Base-by-base conservation (phyloP, 2,888 invertebrate genomes). In the Dendrolimus houi region DNA sequence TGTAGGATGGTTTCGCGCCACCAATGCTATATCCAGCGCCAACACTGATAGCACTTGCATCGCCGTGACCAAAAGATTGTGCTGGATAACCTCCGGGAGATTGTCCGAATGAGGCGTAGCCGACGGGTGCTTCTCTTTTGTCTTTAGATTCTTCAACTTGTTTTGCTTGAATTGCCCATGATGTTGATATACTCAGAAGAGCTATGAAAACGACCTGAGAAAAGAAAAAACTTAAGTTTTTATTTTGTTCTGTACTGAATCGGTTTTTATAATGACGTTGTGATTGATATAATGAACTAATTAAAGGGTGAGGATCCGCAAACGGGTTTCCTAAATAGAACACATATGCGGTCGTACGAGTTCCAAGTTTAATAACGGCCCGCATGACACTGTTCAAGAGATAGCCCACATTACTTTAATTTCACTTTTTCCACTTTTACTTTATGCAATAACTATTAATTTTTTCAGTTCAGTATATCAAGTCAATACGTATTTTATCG, bases 1-100 rank as follows among this genome's bases (percentile, higher is more conserved):
- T 78, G 68, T 72, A 86, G 60, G 66, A 74, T 12, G 85, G 86
- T 59, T 88, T 88, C 2, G 76, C 81, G 56, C 88, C 89, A 13
- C 90, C 90, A 52, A 90, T 77, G 66, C 87, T 90, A 72, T 90
- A 90, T 14, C 90, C 90, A 8, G 90, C 90, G 9, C 90, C 89
- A 40, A 90, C 75, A 62, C 85, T 90, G 64, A 90, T 82, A 17
- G 90, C 73, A 61, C 78, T 88, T 54, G 83, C 83, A 12, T 85
- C 90, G 41, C 79, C 83, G n/a, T 86, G 87, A 2, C 83, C 71
- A 8, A 72, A 66, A 14, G 54, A 52, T 53, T 29, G 41, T 9
- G 62, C 52, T 14, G 66, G 68, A 59, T 60, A 70, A 53, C 58
- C 64, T 41, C 70, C 61, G n/a, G 72, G 62, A n/a, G 69, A 62